A percentile compares a stretch with the other conserved stretches of the same genome.
These are phyloP conservation scores for Apodemus sylvaticus DNA, from an alignment of 2,113 vertebrate species.

Conservation along the genomic window DNA sequence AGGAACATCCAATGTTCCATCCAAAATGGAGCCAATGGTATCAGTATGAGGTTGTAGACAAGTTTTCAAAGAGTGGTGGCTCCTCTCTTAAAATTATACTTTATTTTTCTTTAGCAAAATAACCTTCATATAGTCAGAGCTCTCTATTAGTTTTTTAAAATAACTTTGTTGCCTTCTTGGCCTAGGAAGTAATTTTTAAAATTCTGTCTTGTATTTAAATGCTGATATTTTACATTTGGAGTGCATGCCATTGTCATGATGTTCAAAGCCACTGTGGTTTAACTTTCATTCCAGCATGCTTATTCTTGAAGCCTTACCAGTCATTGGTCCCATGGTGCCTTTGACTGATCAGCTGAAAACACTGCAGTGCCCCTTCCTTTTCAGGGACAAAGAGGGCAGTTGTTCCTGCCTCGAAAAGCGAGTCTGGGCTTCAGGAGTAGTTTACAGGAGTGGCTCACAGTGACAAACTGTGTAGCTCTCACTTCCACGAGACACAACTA, in stretches of 20 bases:
- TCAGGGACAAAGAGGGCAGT: neutral
- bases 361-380: neutral
- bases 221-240: conserved; percentile 56
- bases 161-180: neutral
- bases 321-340: neutral
- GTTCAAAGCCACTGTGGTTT: conserved; percentile 18
- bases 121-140: neutral
- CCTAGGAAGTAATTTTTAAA: neutral
- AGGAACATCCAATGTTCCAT: neutral
- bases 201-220: neutral
- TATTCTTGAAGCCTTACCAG: neutral
- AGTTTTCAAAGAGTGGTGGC: neutral
- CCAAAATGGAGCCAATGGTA: neutral
- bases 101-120: neutral
- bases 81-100: neutral
- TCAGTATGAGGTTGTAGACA: neutral
- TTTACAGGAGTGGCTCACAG: neutral
- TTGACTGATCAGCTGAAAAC: neutral
- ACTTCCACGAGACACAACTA: neutral
- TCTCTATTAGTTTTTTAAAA: neutral
- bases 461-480: neutral
- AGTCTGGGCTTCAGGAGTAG: neutral
- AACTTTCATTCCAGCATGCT: conserved; percentile 5
- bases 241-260: conserved; percentile 5
- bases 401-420: neutral